Evolutionary conservation across 1,140 invertebrate species (phyloP).

Genomic region (Carcinoscorpius rotundicauda): DNA sequence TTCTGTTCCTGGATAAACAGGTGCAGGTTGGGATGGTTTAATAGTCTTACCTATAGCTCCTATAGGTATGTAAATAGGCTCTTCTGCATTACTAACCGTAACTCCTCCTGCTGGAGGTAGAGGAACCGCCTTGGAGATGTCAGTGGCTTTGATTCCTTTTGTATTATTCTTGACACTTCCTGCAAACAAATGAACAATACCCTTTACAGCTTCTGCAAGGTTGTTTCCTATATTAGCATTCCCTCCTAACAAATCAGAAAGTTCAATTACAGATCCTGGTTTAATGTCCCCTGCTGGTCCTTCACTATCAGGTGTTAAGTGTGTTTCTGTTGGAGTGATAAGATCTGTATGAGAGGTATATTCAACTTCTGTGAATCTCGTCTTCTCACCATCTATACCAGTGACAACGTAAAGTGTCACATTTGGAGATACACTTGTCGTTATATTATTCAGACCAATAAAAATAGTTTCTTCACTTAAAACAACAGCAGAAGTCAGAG

Average conservation of each 20-base stretch:
- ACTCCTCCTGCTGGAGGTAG: constrained; percentile 20
- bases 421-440: constrained; percentile 14
- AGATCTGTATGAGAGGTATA: not conserved
- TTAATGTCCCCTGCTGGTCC: constrained; percentile 13
- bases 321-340: not conserved
- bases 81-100: constrained; percentile 18
- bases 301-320: not conserved
- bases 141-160: not conserved
- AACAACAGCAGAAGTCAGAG: constrained; percentile 17
- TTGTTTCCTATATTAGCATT: constrained; percentile 21
- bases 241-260: constrained; percentile 25
- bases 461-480: constrained; percentile 18
- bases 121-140: not conserved
- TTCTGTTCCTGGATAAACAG: not conserved
- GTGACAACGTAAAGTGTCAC: constrained; percentile 19
- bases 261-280: constrained; percentile 25
- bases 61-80: constrained; percentile 25
- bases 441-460: constrained; percentile 17
- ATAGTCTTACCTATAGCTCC: constrained; percentile 17
- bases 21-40: not conserved
- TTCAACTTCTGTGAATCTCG: constrained; percentile 14
- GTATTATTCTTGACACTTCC: constrained; percentile 17
- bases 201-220: constrained; percentile 25
- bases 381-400: constrained; percentile 19
- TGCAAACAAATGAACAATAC: constrained; percentile 26